Percentiles rank a stretch among this genome's conserved stretches.
Evolutionary conservation across 2,113 vertebrate genomes (phyloP).

Genomic region (Peromyscus polionotus): DNA sequence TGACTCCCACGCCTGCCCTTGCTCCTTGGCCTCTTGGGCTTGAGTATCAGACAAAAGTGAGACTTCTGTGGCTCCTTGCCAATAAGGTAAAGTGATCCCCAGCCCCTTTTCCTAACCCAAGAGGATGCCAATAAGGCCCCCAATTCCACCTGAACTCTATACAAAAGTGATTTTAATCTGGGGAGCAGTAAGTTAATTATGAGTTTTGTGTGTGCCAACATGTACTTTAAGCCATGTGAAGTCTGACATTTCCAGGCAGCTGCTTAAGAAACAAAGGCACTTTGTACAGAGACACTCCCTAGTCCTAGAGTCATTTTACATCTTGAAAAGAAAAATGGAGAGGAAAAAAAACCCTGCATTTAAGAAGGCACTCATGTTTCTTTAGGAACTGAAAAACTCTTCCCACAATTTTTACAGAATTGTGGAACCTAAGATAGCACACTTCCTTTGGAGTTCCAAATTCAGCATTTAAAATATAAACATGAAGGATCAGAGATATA

Average conservation of each 20-base stretch:
- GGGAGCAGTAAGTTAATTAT: constrained; percentile 70
- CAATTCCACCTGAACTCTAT: constrained; percentile 32
- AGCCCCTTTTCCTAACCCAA: constrained; percentile 23
- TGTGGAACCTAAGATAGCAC: constrained; percentile 60
- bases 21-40: background rate
- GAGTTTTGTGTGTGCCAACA: constrained; percentile 57
- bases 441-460: constrained; percentile 66
- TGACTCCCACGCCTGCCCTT: background rate
- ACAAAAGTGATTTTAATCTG: constrained; percentile 67
- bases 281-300: constrained; percentile 88
- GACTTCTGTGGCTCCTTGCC: background rate
- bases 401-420: constrained; percentile 64
- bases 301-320: constrained; percentile 81
- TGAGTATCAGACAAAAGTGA: background rate
- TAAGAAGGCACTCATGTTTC: constrained; percentile 63
- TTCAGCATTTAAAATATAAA: constrained; percentile 55
- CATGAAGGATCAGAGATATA: constrained; percentile 29
- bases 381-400: constrained; percentile 51
- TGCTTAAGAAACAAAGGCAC: constrained; percentile 88
- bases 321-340: constrained; percentile 79
- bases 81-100: background rate
- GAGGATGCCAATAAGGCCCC: background rate
- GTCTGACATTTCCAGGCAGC: constrained; percentile 88
- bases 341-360: constrained; percentile 61
- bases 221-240: constrained; percentile 79